phyloP scores from a whole-genome alignment of 2,113 vertebrate species.

The Setophaga kirtlandii region DNA sequence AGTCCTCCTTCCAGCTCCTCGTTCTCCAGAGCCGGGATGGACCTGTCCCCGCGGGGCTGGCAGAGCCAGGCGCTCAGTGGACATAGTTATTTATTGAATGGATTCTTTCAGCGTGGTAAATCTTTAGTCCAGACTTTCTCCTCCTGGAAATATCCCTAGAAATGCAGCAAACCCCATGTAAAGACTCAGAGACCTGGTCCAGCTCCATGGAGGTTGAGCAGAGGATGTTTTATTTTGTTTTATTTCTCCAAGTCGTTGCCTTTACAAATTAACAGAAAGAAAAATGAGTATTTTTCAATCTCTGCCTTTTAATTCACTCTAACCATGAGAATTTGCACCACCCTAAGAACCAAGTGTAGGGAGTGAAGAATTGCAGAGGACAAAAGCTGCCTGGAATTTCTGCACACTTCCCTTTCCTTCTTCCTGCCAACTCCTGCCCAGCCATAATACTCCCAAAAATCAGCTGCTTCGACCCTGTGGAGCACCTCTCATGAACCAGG shows the following conservation, averaged over 20 bases:
- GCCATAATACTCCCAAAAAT: background rate
- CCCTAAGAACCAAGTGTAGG: background rate
- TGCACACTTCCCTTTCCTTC: background rate
- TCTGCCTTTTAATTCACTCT: background rate
- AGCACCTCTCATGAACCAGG: background rate
- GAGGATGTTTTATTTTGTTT: background rate
- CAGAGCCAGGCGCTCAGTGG: background rate
- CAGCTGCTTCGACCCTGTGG: background rate
- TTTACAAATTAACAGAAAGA: conserved; percentile 43
- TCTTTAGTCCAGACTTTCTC: conserved; percentile 15
- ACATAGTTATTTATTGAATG: conserved; percentile 53
- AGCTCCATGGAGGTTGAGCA: background rate
- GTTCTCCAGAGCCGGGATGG: background rate
- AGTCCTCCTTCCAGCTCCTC: background rate
- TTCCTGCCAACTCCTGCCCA: background rate
- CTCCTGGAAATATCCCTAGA: background rate
- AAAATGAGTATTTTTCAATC: conserved; percentile 16
- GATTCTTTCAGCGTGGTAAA: background rate
- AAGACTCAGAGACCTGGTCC: background rate
- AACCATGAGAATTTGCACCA: background rate
- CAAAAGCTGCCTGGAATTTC: background rate
- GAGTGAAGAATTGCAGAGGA: background rate
- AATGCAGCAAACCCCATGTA: background rate
- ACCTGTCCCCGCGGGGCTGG: background rate
- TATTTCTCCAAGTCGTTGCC: background rate